Conservation (phyloP, 2,113 vertebrate genomes). For the Gymnorhina tibicen region DNA sequence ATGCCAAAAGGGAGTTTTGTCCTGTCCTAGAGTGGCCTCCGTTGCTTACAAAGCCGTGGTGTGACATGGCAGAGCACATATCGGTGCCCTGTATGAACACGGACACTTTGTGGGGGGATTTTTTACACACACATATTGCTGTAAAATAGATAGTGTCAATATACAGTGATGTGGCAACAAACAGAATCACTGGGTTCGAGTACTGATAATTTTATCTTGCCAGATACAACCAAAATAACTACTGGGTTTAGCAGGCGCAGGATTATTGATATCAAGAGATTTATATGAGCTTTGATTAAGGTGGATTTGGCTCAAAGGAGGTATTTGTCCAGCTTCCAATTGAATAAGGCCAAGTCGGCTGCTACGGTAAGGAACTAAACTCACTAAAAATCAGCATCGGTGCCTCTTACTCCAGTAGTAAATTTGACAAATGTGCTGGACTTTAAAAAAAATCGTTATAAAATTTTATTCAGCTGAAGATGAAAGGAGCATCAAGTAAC, state of each 20-base stretch:
- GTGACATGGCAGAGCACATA: background rate
- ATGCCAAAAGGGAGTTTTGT: background rate
- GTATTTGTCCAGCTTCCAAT: background rate
- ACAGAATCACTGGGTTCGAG: background rate
- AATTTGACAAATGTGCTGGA: background rate
- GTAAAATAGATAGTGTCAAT: background rate
- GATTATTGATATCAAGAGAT: background rate
- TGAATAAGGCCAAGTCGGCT: background rate
- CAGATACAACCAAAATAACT: background rate
- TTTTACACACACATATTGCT: background rate
- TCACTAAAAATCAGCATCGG: background rate
- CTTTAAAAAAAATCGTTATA: accelerated
- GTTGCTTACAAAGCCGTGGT: background rate
- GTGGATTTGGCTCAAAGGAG: background rate
- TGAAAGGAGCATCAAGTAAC: background rate
- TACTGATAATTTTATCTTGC: background rate
- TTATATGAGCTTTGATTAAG: background rate
- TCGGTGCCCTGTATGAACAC: background rate
- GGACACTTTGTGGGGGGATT: background rate
- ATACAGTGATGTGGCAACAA: background rate
- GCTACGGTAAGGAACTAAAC: background rate
- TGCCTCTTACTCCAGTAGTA: background rate
- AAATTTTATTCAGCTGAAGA: background rate
- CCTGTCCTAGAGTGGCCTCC: background rate
- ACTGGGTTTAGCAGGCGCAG: background rate